Conservation (phyloP, 1,140 invertebrate genomes). For the Dufourea novaeangliae region DNA sequence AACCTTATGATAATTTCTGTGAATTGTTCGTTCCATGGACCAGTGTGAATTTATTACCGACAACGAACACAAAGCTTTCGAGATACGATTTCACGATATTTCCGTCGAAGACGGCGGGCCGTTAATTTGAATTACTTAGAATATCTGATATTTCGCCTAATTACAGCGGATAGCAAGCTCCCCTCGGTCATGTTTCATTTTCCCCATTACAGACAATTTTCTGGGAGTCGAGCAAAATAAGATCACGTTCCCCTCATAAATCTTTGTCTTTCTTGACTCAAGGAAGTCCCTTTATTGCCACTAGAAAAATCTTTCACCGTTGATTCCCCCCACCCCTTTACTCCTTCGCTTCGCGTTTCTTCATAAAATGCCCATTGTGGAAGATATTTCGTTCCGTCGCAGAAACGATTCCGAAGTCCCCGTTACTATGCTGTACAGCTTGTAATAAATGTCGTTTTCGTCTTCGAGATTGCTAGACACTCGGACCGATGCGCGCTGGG, state of each 20-base stretch:
- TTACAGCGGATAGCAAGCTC: constrained; percentile 45
- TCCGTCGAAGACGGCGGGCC: neutral
- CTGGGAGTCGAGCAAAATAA: constrained; percentile 47
- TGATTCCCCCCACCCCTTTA: constrained; percentile 14
- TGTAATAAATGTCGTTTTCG: constrained; percentile 25
- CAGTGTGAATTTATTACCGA: neutral
- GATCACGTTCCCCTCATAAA: constrained; percentile 63
- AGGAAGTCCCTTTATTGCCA: constrained; percentile 48
- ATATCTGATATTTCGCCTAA: constrained; percentile 43
- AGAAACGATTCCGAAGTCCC: neutral
- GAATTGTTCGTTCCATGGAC: no score
- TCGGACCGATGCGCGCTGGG: no score
- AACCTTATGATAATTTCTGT: no score
- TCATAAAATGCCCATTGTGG: constrained; percentile 33
- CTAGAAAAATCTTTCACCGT: constrained; percentile 53
- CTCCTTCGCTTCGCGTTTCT: constrained; percentile 11
- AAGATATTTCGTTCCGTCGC: neutral
- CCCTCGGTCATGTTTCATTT: constrained; percentile 37
- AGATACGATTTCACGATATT: neutral
- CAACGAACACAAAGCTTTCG: neutral
- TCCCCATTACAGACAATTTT: constrained; percentile 54
- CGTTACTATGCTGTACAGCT: neutral
- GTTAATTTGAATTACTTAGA: constrained; percentile 44
- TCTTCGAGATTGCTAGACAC: constrained; percentile 12
- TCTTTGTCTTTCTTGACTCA: constrained; percentile 60